A percentile compares a stretch with the other conserved stretches of the same genome.
phyloP scores from a whole-genome alignment of 2,888 invertebrate genomes.

The Phragmatobia fuliginosa region DNA sequence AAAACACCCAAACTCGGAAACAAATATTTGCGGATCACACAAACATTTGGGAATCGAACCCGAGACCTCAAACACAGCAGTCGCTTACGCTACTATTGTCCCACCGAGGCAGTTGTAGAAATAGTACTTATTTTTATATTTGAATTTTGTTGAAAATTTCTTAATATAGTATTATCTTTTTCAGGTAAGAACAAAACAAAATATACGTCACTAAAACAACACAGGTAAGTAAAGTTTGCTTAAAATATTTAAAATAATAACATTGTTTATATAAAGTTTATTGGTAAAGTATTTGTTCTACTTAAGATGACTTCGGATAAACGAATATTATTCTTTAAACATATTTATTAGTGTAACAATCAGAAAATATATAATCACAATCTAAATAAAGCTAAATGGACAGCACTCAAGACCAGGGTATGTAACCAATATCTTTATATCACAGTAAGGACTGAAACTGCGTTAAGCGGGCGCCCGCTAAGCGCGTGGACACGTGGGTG shows the following conservation, averaged over 20 bases:
- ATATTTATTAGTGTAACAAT: neutral
- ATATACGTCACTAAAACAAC: neutral
- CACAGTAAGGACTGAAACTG: too few species aligned
- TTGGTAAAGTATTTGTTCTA: neutral
- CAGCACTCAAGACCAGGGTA: neutral
- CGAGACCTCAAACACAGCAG: too few species aligned
- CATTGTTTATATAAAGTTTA: neutral
- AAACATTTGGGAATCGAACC: too few species aligned
- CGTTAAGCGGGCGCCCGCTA: too few species aligned
- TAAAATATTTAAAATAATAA: neutral
- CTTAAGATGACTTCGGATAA: neutral
- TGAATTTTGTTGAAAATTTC: neutral
- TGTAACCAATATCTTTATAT: too few species aligned
- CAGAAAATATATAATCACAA: too few species aligned
- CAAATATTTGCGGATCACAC: too few species aligned
- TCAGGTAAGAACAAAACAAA: slow-evolving; percentile 8
- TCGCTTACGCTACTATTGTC: too few species aligned
- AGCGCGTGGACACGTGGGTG: too few species aligned
- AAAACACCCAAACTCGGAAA: too few species aligned
- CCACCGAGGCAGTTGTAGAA: too few species aligned
- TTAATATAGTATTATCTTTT: neutral
- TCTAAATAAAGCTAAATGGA: neutral
- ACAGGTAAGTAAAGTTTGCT: neutral
- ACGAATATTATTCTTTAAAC: neutral
- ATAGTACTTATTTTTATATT: too few species aligned